Conservation (phyloP, 2,888 invertebrate genomes). For the Drosophila nigricruria region DNA sequence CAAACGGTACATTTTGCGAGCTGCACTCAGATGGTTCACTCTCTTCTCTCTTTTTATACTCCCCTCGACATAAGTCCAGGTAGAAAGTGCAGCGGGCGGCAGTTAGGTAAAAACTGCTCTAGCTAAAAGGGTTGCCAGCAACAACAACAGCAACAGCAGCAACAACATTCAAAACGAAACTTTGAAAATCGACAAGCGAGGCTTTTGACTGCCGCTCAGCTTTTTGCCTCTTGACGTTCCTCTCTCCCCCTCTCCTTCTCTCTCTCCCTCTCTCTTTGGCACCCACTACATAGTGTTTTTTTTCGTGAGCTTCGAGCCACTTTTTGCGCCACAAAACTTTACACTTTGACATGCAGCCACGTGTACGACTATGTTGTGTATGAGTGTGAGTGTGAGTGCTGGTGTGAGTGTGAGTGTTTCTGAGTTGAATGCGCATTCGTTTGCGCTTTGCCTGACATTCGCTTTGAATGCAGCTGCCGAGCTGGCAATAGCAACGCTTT, state of each 20-base stretch:
- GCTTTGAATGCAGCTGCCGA: conserved; percentile 35
- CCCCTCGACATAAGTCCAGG: conserved; percentile 6
- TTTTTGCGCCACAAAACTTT: conserved; percentile 72
- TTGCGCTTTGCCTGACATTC: conserved; percentile 53
- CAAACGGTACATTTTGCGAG: conserved; percentile 34
- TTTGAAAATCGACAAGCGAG: conserved; percentile 68
- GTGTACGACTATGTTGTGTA: conserved; percentile 55
- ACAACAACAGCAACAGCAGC: conserved; percentile 40
- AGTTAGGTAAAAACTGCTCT: conserved; percentile 55
- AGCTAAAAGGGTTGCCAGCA: conserved; percentile 69
- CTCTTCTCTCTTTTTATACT: conserved; percentile 33
- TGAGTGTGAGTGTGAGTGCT: conserved; percentile 26
- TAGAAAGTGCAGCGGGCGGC: conserved; percentile 32
- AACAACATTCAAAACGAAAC: conserved; percentile 43
- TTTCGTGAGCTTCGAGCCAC: conserved; percentile 55
- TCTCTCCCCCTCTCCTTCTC: background rate
- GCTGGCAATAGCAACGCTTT: conserved; percentile 35
- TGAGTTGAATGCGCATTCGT: conserved; percentile 49
- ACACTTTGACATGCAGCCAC: conserved; percentile 78
- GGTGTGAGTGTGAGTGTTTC: conserved; percentile 23
- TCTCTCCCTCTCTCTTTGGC: background rate
- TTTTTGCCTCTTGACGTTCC: conserved; percentile 13
- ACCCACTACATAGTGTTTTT: conserved; percentile 24
- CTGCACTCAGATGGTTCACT: conserved; percentile 23
- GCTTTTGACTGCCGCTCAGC: conserved; percentile 65